Evolutionary conservation across 2,797 vertebrate species (phyloP), one percentile per base, ranked within the genome.

Genomic region (Pagetopsis macropterus): DNA sequence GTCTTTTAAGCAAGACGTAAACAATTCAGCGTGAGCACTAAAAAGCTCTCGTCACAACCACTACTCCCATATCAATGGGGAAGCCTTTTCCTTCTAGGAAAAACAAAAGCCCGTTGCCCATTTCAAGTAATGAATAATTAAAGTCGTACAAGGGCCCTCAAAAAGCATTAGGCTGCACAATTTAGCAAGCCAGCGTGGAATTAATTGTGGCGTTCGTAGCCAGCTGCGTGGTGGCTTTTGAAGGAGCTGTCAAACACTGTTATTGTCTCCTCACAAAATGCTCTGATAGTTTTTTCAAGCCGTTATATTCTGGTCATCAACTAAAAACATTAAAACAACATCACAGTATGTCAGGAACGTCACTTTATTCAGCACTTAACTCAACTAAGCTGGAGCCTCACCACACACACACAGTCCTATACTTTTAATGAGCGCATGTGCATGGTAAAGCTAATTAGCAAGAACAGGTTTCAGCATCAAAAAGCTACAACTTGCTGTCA

Each of bases 71-170:
- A 80, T 82, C 82, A 78, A 64, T 70, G 8, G 56, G 52, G 41
- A 54, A 50, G 80, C 56, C 21, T 37, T 37, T 76, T 56, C 51
- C 50, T 77, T 77, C 60, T 72, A 59, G 14, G 46, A 70, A 72
- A 77, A 82, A 78, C 73, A 82, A 84, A 87, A 86, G 84, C 77
- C 72, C 58, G 67, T 67, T 51, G 82, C 82, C 83, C 62, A 75
- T 88, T 87, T 89, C 71, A 89, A 89, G 85, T 82, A 69, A 63
- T 89, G 72, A 91, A 88, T 89, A 89, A 88, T 91, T 88, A 80
- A 85, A 85, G 68, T 71, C 65, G 76, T 76, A 81, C 80, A 73
- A 86, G 72, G 75, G 65, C 87, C 71, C 80, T 85, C 55, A 60
- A 69, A 85, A 86, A 72, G 72, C 67, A 83, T 76, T 78, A 81